phyloP scores from a whole-genome alignment of 1,140 invertebrate species.

The Drosophila mauritiana region DNA sequence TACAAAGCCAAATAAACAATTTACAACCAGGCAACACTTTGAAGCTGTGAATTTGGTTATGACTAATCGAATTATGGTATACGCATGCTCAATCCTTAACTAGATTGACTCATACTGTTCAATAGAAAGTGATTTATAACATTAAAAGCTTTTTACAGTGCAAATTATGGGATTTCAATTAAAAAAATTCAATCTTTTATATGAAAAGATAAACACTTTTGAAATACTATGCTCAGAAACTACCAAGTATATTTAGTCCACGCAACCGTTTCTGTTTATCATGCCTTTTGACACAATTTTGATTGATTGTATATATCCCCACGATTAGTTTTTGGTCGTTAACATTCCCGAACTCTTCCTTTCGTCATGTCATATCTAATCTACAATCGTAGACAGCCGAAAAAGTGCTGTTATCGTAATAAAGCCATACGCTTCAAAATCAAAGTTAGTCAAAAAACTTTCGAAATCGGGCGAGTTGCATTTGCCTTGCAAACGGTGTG shows the following conservation, averaged over 20 bases:
- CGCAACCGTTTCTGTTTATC: conserved; percentile 9
- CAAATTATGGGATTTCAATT: too few species aligned
- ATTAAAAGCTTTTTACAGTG: too few species aligned
- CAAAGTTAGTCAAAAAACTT: conserved; percentile 26
- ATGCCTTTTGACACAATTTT: conserved; percentile 21
- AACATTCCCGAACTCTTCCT: conserved; percentile 28
- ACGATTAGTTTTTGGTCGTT: conserved; percentile 15
- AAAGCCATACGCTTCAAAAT: conserved; percentile 8
- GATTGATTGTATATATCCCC: conserved; percentile 38
- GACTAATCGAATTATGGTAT: conserved; percentile 19
- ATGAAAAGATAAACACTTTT: not conserved
- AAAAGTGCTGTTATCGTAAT: conserved; percentile 14
- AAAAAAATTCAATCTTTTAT: not conserved
- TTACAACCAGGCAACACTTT: conserved; percentile 13
- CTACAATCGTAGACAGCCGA: conserved; percentile 12
- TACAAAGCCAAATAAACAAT: conserved; percentile 28
- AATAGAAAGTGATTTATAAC: too few species aligned
- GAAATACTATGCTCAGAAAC: not conserved
- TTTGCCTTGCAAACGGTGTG: not conserved
- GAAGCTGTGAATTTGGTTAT: not conserved
- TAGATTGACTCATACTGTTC: not conserved
- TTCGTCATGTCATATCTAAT: conserved; percentile 36
- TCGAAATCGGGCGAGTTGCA: conserved; percentile 16
- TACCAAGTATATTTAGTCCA: not conserved
- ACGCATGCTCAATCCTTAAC: not conserved